These are phyloP conservation scores for Monoplex corrugatus DNA, from an alignment of 2,888 invertebrate genomes.

Conservation along the genomic window DNA sequence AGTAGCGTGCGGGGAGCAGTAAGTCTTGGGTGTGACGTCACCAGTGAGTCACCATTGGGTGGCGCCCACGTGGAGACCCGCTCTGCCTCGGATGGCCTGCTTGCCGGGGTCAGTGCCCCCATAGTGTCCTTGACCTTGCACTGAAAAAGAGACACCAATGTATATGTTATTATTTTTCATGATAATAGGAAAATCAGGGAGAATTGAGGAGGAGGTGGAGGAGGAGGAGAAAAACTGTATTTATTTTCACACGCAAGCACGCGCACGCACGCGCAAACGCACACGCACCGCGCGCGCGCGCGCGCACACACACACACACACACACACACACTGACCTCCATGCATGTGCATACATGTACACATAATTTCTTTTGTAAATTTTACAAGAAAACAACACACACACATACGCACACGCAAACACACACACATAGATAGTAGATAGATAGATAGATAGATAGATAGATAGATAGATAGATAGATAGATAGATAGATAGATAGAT, in stretches of 20 bases:
- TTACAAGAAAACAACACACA: no score
- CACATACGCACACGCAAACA: no score
- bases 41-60: constrained; percentile 24
- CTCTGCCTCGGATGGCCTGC: constrained; percentile 64
- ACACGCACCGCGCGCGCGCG: background rate
- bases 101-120: constrained; percentile 68
- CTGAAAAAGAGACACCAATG: constrained; percentile 62
- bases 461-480: no score
- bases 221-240: background rate
- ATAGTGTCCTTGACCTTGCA: constrained; percentile 64
- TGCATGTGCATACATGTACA: background rate
- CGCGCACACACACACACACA: constrained; percentile 13
- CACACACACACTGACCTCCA: background rate
- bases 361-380: no score
- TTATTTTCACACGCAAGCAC: background rate
- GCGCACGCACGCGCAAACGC: background rate
- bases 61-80: constrained; percentile 52
- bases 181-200: no score
- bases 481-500: no score
- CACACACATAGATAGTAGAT: no score
- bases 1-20: no score
- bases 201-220: no score
- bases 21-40: no score
- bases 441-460: no score
- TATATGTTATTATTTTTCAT: no score